A percentile compares a stretch with the other conserved stretches of the same genome.
phyloP scores from a whole-genome alignment of 2,888 invertebrate genomes.

The Tiphia femorata region DNA sequence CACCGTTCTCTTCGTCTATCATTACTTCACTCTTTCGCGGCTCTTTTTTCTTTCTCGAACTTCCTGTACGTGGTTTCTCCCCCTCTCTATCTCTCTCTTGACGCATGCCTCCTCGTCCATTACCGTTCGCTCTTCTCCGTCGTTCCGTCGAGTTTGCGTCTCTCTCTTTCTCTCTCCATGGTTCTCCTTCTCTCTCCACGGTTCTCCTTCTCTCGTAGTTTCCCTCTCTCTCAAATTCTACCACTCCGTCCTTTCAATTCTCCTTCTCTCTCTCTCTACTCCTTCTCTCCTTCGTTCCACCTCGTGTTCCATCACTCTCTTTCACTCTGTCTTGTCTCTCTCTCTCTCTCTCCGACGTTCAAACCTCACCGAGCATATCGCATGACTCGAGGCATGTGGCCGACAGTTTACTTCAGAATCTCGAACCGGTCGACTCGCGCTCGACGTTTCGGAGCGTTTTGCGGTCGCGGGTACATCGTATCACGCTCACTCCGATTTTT shows the following conservation, averaged over 20 bases:
- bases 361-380: conserved; percentile 33
- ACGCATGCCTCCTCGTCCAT: conserved; percentile 7
- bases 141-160: conserved; percentile 13
- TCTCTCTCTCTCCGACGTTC: conserved; percentile 25
- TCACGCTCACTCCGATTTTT: background rate
- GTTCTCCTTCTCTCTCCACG: conserved; percentile 8
- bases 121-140: background rate
- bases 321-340: conserved; percentile 14
- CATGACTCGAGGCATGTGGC: conserved; percentile 42
- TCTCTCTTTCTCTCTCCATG: conserved; percentile 12
- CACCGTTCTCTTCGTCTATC: background rate
- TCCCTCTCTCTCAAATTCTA: background rate
- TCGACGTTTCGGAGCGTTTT: background rate
- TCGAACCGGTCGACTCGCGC: conserved; percentile 42
- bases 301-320: conserved; percentile 19
- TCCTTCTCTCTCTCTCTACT: conserved; percentile 18
- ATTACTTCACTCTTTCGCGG: too few relatives aligned
- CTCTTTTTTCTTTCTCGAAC: too few relatives aligned
- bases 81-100: conserved; percentile 12
- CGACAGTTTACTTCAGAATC: conserved; percentile 53
- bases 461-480: background rate
- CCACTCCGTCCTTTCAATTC: conserved; percentile 2
- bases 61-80: conserved; percentile 35
- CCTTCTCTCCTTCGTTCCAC: conserved; percentile 13
- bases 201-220: conserved; percentile 14